These are phyloP conservation scores for Mesorhabditis belari DNA, from an alignment of 2,888 invertebrate genomes.

Conservation along the genomic window DNA sequence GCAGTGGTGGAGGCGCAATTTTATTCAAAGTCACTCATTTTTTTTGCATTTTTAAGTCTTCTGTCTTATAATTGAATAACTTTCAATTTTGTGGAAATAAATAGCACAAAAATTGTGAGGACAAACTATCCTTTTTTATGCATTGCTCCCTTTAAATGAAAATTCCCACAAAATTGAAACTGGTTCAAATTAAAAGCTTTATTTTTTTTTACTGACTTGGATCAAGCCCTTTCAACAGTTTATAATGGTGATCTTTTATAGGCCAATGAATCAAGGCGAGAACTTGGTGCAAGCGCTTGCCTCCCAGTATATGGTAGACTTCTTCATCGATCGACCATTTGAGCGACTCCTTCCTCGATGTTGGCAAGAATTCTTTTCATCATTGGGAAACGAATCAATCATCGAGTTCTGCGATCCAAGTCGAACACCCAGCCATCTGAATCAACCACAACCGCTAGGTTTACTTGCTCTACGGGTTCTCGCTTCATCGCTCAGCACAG, in stretches of 20 bases:
- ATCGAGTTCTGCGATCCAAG: neutral
- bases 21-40: too few relatives aligned
- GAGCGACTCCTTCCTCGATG: neutral
- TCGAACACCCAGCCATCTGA: neutral
- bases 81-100: too few relatives aligned
- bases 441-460: neutral
- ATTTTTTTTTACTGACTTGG: neutral
- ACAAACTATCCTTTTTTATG: neutral
- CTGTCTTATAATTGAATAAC: too few relatives aligned
- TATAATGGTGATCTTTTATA: neutral
- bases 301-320: neutral
- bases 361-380: neutral
- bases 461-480: neutral
- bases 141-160: too few relatives aligned
- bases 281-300: neutral
- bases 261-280: too few relatives aligned
- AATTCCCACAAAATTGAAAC: too few relatives aligned
- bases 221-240: neutral
- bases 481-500: neutral
- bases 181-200: too few relatives aligned
- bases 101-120: neutral
- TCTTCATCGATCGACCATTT: neutral
- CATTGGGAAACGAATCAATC: neutral
- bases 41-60: too few relatives aligned
- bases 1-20: too few relatives aligned